A percentile compares a stretch with the other conserved stretches of the same genome.
These are phyloP conservation scores for Epinotia bilunana DNA, from an alignment of 2,888 invertebrate genomes.

Conservation along the genomic window DNA sequence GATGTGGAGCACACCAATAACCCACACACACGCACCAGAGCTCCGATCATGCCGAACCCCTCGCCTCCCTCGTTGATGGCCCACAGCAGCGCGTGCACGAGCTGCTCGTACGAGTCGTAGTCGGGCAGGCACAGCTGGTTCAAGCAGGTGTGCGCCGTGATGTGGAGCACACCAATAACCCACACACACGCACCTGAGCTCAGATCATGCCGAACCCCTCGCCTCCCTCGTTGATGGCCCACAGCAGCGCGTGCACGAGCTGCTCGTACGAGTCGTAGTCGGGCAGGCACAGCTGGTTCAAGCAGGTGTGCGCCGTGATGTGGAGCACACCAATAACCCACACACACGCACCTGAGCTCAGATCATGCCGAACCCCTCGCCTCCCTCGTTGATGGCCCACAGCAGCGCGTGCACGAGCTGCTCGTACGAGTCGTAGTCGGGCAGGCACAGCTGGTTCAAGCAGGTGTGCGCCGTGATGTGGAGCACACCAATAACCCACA, in stretches of 20 bases:
- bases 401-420: conserved; percentile 95
- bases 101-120: conserved; percentile 96
- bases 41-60: conserved; percentile 88
- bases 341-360: conserved; percentile 46
- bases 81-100: conserved; percentile 94
- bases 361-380: conserved; percentile 91
- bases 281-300: conserved; percentile 97
- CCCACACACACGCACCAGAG: too few relatives aligned
- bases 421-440: conserved; percentile 37
- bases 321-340: too few relatives aligned
- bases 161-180: conserved; percentile 81
- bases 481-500: conserved; percentile 82
- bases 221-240: conserved; percentile 97
- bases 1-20: neutral
- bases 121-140: conserved; percentile 98
- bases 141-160: conserved; percentile 94
- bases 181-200: conserved; percentile 8
- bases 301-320: conserved; percentile 93
- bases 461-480: too few relatives aligned
- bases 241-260: conserved; percentile 94
- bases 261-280: conserved; percentile 97
- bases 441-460: too few relatives aligned
- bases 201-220: conserved; percentile 91
- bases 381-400: conserved; percentile 97
- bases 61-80: conserved; percentile 98